Percentiles rank a stretch among this genome's conserved stretches.
Conservation (phyloP, 92 coral and sea anemone genomes). For the Palythoa heliodiscus region DNA sequence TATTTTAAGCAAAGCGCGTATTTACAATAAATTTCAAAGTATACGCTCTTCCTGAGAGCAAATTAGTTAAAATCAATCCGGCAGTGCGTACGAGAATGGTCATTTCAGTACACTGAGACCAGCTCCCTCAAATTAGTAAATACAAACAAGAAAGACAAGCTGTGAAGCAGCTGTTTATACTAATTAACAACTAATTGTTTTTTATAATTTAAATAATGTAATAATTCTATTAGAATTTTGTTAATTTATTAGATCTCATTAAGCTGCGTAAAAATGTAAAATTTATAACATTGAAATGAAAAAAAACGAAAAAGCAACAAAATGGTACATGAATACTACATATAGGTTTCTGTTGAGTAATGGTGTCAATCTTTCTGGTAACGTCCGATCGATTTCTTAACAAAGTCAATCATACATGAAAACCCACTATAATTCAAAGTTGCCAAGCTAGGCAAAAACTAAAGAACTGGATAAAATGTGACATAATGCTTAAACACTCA, state of each 20-base stretch:
- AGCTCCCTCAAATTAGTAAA: conserved; percentile 30
- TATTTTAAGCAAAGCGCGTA: conserved; percentile 12
- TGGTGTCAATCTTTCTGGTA: neutral
- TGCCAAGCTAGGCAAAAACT: too few species aligned
- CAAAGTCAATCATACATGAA: too few species aligned
- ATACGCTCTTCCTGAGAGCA: conserved; percentile 43
- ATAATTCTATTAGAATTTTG: neutral
- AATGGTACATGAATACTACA: neutral
- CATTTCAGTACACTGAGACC: conserved; percentile 24
- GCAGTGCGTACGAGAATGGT: neutral
- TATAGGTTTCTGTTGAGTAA: neutral
- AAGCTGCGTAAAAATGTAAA: neutral
- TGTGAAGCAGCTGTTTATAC: neutral
- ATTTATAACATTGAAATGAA: neutral
- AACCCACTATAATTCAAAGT: too few species aligned
- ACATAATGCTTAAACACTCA: too few species aligned
- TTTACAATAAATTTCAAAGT: neutral
- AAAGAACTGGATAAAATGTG: too few species aligned
- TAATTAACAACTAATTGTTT: neutral
- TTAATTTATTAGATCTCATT: neutral
- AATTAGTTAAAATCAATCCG: neutral
- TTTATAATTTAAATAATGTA: neutral
- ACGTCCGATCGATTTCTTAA: too few species aligned
- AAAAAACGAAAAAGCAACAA: neutral
- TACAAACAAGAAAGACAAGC: conserved; percentile 4